Percentiles rank a stretch among this genome's conserved stretches.
Evolutionary conservation across 2,888 invertebrate genomes (phyloP).

Genomic region (Corythucha ciliata): DNA sequence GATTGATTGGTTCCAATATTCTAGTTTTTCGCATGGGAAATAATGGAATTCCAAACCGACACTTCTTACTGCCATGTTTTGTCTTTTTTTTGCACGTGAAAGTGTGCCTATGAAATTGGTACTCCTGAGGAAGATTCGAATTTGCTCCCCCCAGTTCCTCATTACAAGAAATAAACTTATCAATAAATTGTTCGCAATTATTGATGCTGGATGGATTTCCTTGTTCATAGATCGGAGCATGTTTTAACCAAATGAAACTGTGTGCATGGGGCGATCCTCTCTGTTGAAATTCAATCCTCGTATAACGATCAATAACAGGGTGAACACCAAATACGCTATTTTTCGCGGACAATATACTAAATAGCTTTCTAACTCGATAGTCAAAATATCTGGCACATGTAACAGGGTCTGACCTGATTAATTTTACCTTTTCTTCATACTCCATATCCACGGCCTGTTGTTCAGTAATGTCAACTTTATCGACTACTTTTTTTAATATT

Average conservation of each 20-base stretch:
- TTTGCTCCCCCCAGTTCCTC: background rate
- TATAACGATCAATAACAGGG: conserved; percentile 27
- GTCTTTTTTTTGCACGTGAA: conserved; percentile 3
- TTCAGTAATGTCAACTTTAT: conserved; percentile 19
- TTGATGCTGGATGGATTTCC: background rate
- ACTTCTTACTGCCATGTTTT: conserved; percentile 1
- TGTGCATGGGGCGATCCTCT: conserved; percentile 36
- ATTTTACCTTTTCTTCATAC: conserved; percentile 28
- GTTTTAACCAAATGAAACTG: conserved; percentile 36
- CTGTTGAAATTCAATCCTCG: conserved; percentile 37
- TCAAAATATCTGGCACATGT: conserved; percentile 33
- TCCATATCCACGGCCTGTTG: conserved; percentile 22
- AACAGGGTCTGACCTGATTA: conserved; percentile 34
- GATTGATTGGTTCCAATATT: conserved; percentile 11
- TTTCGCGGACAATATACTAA: background rate
- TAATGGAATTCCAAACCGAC: conserved; percentile 15
- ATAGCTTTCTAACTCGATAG: conserved; percentile 13
- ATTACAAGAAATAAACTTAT: conserved; percentile 11
- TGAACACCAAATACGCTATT: background rate
- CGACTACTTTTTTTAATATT: conserved; percentile 14
- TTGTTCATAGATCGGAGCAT: conserved; percentile 31
- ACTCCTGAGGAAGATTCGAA: too few relatives aligned
- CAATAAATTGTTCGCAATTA: conserved; percentile 2
- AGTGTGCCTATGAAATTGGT: conserved; percentile 7
- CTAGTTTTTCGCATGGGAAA: conserved; percentile 6